Evolutionary conservation across 2,113 vertebrate species (phyloP), one percentile per base, ranked within the genome.

Genomic region (Bos javanicus): DNA sequence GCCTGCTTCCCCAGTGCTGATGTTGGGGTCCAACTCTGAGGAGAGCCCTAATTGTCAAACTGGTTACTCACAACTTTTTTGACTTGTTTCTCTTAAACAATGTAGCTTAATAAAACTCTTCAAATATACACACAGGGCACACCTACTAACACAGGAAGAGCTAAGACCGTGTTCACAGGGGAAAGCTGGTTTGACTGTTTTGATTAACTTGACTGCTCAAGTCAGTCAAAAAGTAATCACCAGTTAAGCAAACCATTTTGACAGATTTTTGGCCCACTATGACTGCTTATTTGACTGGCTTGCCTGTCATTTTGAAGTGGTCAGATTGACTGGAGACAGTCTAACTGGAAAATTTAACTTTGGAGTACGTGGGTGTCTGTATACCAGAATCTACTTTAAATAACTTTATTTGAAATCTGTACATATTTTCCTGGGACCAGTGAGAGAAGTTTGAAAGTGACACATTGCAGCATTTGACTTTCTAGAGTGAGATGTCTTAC

Each of bases 241-340:
- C 52, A 96, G 89, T 84, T 85, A 95, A 94, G 94, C 78, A 95
- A 97, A 93, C 52, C 39, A 60, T 96, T 97, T 46, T 98, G 98
- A 98, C 97, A 98, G 98, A 81, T 94, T 98, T 92, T 95, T 96
- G 96, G 91, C 94, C 93, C 89, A 33, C 57, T 82, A 62, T 91
- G 80, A 96, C 86, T 96, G 94, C 94, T 94, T 96, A 86, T 97
- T 95, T 97, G 91, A 98, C 84, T 97, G 94, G n/a, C 94, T 97
- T 97, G 78, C 89, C 94, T 97, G 97, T 97, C 95, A 98, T 64
- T 26, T 91, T 86, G 95, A 98, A 97, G 83, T 97, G 98, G 97
- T 98, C 97, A 97, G 95, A 97, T 96, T 97, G 97, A 98, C 93
- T 98, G 95, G 91, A 98, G 96, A 97, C 86, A 97, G 60, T 36